Percentiles rank a stretch among this genome's conserved stretches.
Evolutionary conservation across 2,888 invertebrate species (phyloP).

Genomic region (Nomada fabriciana): DNA sequence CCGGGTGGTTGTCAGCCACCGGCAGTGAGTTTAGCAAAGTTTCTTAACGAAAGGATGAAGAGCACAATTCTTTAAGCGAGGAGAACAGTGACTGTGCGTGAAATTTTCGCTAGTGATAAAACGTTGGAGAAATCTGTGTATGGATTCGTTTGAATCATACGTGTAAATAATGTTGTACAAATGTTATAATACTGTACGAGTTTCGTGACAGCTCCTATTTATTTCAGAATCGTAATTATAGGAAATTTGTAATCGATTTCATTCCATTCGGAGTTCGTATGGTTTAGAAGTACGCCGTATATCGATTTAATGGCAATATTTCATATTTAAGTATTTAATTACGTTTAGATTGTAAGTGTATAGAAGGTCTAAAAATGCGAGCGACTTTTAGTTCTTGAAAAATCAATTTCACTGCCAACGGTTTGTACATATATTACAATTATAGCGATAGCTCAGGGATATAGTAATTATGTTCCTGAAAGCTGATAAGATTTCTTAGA

Average conservation of each 20-base stretch:
- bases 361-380: neutral
- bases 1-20: constrained; percentile 87
- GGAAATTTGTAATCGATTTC: neutral
- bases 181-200: constrained; percentile 12
- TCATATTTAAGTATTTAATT: neutral
- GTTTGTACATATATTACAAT: constrained; percentile 44
- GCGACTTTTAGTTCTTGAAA: constrained; percentile 1
- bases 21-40: constrained; percentile 88
- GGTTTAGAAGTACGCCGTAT: neutral
- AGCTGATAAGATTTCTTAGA: constrained; percentile 33
- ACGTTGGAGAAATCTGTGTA: neutral
- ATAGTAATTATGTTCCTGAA: constrained; percentile 11
- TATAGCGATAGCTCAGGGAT: neutral
- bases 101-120: constrained; percentile 21
- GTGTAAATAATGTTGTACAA: constrained; percentile 58
- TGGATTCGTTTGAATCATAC: neutral
- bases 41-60: constrained; percentile 85
- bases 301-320: neutral
- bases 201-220: constrained; percentile 39
- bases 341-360: neutral
- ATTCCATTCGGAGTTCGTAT: neutral
- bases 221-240: constrained; percentile 40
- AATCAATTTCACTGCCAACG: neutral
- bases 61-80: constrained; percentile 23
- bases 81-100: neutral